Evolutionary conservation across 2,113 vertebrate genomes (phyloP).

Genomic region (Mesoclemmys tuberculata): DNA sequence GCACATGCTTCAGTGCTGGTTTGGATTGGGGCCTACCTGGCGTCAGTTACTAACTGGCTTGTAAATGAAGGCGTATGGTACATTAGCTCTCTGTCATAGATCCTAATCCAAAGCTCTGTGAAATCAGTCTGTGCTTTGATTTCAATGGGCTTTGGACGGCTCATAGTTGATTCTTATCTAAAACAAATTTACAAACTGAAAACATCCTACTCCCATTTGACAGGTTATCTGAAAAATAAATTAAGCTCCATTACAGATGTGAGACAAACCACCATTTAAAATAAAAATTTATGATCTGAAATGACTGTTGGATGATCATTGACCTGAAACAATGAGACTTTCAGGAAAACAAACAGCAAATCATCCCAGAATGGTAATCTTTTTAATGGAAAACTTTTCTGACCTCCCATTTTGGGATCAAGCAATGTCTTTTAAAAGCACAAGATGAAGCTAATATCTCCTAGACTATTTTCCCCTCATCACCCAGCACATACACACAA

Average conservation of each 20-base stretch:
- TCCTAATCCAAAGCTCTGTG: neutral
- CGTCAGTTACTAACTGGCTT: neutral
- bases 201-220: neutral
- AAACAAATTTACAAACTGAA: neutral
- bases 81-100: neutral
- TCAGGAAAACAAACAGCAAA: neutral
- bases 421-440: neutral
- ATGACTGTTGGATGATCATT: neutral
- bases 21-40: too few relatives aligned
- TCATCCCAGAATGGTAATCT: neutral
- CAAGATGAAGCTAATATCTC: neutral
- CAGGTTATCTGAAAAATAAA: neutral
- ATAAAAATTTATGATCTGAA: neutral
- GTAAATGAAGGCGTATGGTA: neutral
- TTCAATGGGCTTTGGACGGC: neutral
- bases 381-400: neutral
- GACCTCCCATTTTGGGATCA: neutral
- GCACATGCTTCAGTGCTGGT: neutral
- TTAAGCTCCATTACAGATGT: neutral
- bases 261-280: neutral
- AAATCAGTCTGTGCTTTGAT: neutral
- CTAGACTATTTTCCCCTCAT: neutral
- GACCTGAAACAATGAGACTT: neutral
- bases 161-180: neutral
- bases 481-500: neutral